phyloP scores from a whole-genome alignment of 1,140 invertebrate genomes.

The Aphaenogaster ashmeadi region DNA sequence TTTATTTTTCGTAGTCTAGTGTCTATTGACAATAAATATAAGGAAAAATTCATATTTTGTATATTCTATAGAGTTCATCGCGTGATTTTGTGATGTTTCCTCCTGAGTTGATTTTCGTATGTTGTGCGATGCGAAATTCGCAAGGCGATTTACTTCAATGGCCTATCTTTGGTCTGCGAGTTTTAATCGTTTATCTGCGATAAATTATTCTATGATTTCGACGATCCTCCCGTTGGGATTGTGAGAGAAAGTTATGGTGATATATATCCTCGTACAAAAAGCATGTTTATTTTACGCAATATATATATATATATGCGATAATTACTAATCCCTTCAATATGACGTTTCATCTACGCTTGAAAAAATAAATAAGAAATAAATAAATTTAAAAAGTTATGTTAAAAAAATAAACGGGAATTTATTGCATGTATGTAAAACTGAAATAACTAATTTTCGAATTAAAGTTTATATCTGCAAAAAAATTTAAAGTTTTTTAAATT shows the following conservation, averaged over 20 bases:
- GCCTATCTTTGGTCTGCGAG: background rate
- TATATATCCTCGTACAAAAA: conserved; percentile 4
- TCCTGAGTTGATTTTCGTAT: conserved; percentile 49
- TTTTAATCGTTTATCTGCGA: conserved; percentile 45
- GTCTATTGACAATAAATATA: conserved; percentile 79
- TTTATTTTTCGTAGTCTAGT: conserved; percentile 76
- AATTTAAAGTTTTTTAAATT: background rate
- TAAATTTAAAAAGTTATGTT: conserved; percentile 30
- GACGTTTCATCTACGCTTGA: background rate
- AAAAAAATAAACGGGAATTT: background rate
- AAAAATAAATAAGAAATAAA: background rate
- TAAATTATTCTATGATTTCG: conserved; percentile 16
- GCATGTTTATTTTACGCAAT: background rate
- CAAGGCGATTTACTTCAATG: background rate
- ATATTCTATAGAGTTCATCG: conserved; percentile 65
- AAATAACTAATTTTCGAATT: background rate
- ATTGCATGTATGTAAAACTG: background rate
- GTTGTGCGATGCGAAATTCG: background rate
- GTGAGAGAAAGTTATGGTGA: background rate
- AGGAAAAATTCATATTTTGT: conserved; percentile 60
- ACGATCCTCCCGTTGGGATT: background rate
- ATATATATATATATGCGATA: background rate
- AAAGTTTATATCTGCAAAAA: conserved; percentile 6
- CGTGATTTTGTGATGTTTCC: conserved; percentile 36
- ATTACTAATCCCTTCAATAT: background rate